phyloP scores from a whole-genome alignment of 2,113 vertebrate species.

The Scomber colias region DNA sequence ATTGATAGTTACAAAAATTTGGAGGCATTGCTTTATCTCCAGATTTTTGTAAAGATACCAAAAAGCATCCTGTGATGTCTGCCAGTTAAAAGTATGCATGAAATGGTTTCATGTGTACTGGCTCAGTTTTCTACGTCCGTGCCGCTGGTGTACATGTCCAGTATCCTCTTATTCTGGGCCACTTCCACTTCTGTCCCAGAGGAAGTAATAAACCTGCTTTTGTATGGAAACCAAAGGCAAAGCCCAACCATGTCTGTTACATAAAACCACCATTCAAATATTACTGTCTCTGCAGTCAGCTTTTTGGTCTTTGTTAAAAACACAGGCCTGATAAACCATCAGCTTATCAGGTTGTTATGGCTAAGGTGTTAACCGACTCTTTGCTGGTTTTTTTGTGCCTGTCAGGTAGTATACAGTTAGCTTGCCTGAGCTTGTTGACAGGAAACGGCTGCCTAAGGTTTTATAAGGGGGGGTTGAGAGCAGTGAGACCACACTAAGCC shows the following conservation, averaged over 20 bases:
- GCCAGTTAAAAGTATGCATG: not conserved
- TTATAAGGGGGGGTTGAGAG: too few species aligned
- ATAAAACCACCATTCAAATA: not conserved
- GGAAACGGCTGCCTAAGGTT: too few species aligned
- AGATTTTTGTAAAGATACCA: not conserved
- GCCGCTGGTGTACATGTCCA: not conserved
- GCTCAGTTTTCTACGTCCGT: not conserved
- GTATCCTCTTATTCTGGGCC: conserved; percentile 9
- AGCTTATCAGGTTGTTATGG: not conserved
- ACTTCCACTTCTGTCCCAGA: conserved; percentile 56
- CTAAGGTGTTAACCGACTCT: not conserved
- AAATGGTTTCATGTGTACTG: not conserved
- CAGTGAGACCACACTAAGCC: too few species aligned
- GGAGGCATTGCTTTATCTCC: not conserved
- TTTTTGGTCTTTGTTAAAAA: not conserved
- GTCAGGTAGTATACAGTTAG: too few species aligned
- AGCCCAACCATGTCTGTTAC: not conserved
- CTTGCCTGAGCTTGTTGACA: too few species aligned
- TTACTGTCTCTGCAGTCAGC: not conserved
- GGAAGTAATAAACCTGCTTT: conserved; percentile 59
- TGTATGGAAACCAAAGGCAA: conserved; percentile 27
- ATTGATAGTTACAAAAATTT: not conserved
- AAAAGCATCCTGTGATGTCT: not conserved
- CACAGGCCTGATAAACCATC: not conserved
- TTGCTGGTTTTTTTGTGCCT: too few species aligned